These are phyloP conservation scores for Stratiomys singularior DNA, from an alignment of 2,888 invertebrate genomes.

Conservation along the genomic window DNA sequence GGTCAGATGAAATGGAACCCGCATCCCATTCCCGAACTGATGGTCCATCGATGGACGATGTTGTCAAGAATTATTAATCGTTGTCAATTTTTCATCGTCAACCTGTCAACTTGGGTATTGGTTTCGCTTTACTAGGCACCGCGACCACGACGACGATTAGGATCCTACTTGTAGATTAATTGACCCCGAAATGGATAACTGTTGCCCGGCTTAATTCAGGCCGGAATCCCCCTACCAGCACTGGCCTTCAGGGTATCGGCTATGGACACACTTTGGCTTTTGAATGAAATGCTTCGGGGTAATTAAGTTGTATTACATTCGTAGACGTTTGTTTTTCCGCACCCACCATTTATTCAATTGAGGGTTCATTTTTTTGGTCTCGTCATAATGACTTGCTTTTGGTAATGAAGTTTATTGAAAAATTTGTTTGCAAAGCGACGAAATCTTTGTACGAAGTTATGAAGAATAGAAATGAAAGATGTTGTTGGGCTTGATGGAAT, in stretches of 20 bases:
- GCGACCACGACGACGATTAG: slow-evolving; percentile 16
- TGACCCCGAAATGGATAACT: slow-evolving; percentile 31
- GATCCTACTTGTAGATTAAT: neutral
- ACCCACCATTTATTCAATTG: neutral
- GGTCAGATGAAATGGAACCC: neutral
- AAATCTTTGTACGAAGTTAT: too few relatives aligned
- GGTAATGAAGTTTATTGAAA: too few relatives aligned
- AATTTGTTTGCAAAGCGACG: too few relatives aligned
- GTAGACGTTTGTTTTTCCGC: neutral
- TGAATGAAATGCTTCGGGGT: neutral
- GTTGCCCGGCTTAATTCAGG: neutral
- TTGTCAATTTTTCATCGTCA: slow-evolving; percentile 43
- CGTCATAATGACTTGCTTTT: too few relatives aligned
- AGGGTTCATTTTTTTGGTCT: too few relatives aligned
- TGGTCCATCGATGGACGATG: neutral
- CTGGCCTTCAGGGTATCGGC: neutral
- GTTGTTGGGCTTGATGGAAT: too few relatives aligned
- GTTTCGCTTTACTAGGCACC: neutral
- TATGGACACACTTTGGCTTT: neutral
- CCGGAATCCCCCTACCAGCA: neutral
- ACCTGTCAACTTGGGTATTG: slow-evolving; percentile 39
- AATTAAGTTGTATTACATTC: slow-evolving; percentile 21
- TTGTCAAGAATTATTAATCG: slow-evolving; percentile 30
- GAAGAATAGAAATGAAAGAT: too few relatives aligned
- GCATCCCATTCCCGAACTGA: neutral